Evolutionary conservation across 1,140 invertebrate genomes (phyloP).

Genomic region (Drosophila lacertosa): DNA sequence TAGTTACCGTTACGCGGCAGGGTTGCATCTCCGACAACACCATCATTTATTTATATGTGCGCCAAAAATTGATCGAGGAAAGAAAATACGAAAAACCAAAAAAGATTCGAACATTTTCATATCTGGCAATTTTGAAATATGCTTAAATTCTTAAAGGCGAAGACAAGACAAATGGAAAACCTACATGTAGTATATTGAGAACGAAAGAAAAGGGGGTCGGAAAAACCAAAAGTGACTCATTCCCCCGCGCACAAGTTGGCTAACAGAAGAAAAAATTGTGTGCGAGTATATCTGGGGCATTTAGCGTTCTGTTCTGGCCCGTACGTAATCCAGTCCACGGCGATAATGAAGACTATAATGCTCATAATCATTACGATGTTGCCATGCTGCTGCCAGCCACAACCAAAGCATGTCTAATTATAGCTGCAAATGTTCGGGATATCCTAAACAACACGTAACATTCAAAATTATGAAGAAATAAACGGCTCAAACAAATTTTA

Average conservation of each 20-base stretch:
- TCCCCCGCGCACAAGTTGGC: background rate
- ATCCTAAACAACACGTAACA: slow-evolving; percentile 18
- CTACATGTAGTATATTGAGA: slow-evolving; percentile 8
- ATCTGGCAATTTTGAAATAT: slow-evolving; percentile 40
- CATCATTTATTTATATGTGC: background rate
- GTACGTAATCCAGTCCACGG: slow-evolving; percentile 39
- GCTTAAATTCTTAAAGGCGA: too few relatives aligned
- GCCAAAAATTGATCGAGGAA: slow-evolving; percentile 18
- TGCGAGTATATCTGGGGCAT: slow-evolving; percentile 48
- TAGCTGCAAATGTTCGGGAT: slow-evolving; percentile 19
- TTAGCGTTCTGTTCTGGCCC: slow-evolving; percentile 22
- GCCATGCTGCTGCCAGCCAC: slow-evolving; percentile 16
- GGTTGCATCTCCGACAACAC: slow-evolving; percentile 14
- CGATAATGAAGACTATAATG: slow-evolving; percentile 14
- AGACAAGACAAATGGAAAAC: slow-evolving; percentile 33
- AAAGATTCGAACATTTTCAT: slow-evolving; percentile 14
- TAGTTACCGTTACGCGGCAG: slow-evolving; percentile 32
- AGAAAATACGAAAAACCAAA: background rate
- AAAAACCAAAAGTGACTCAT: slow-evolving; percentile 36
- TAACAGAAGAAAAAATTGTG: slow-evolving; percentile 15
- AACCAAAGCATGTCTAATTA: slow-evolving; percentile 24
- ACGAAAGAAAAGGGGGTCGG: background rate
- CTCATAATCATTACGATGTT: slow-evolving; percentile 15
- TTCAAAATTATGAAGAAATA: background rate
- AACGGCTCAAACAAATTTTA: too few relatives aligned